A percentile compares a stretch with the other conserved stretches of the same genome.
These are phyloP conservation scores for Meliscaeva auricollis DNA, from an alignment of 2,888 invertebrate genomes.

Conservation along the genomic window DNA sequence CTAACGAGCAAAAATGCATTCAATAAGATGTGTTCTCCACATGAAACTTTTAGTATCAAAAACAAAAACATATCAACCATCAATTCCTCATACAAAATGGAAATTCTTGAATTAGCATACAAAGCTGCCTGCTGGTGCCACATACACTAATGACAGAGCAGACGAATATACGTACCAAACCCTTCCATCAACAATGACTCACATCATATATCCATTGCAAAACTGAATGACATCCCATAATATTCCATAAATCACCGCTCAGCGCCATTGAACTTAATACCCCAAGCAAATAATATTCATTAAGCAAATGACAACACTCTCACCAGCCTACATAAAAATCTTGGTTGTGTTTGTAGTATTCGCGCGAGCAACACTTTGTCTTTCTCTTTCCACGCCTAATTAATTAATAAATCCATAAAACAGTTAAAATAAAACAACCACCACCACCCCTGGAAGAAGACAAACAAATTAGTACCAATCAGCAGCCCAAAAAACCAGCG, in stretches of 20 bases:
- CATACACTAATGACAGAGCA: slow-evolving; percentile 8
- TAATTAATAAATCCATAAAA: slow-evolving; percentile 63
- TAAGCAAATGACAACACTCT: slow-evolving; percentile 67
- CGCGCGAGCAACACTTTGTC: slow-evolving; percentile 68
- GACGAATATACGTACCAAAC: slow-evolving; percentile 12
- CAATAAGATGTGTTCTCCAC: no score
- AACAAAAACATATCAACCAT: background rate
- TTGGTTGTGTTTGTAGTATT: background rate
- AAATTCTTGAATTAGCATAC: slow-evolving; percentile 28
- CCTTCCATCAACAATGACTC: slow-evolving; percentile 59
- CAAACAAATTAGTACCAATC: slow-evolving; percentile 74
- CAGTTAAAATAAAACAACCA: background rate
- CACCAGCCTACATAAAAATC: slow-evolving; percentile 58
- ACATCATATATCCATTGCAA: background rate
- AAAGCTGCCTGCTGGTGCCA: background rate
- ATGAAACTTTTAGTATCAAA: no score
- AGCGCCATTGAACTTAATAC: slow-evolving; percentile 71
- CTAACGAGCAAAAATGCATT: no score
- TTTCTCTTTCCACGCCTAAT: slow-evolving; percentile 75
- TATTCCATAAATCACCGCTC: slow-evolving; percentile 68
- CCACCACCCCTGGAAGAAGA: slow-evolving; percentile 67
- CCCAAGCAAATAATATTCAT: slow-evolving; percentile 53
- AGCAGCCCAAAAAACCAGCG: slow-evolving; percentile 54
- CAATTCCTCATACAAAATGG: background rate
- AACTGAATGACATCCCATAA: slow-evolving; percentile 39